Evolutionary conservation across 2,888 invertebrate genomes (phyloP).

Genomic region (Masnerella sp.): DNA sequence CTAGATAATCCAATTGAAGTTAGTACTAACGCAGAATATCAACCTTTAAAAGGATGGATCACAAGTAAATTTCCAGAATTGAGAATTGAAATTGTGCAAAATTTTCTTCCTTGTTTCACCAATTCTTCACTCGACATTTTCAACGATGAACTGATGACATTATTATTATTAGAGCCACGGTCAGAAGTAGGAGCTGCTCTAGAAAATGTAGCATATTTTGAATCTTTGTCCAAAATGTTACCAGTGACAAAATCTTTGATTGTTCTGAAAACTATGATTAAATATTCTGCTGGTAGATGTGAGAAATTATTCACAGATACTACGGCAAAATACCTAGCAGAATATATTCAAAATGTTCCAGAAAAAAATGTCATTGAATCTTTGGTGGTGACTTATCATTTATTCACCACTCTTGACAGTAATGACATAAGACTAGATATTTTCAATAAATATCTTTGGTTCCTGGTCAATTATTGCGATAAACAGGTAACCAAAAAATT

Average conservation of each 20-base stretch:
- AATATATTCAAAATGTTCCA: constrained; percentile 64
- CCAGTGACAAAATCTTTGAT: constrained; percentile 67
- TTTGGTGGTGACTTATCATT: constrained; percentile 66
- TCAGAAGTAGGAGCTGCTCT: background rate
- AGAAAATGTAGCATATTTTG: constrained; percentile 65
- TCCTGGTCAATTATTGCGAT: constrained; percentile 68
- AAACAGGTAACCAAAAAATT: constrained; percentile 67
- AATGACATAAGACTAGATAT: constrained; percentile 68
- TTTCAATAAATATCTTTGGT: constrained; percentile 72
- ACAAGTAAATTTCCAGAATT: constrained; percentile 65
- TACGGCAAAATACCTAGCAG: constrained; percentile 61
- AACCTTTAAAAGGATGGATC: constrained; percentile 69
- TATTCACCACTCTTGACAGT: constrained; percentile 58
- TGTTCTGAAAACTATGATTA: constrained; percentile 66
- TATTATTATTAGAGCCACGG: constrained; percentile 2
- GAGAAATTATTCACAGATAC: constrained; percentile 64
- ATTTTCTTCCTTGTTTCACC: constrained; percentile 69
- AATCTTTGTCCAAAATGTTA: constrained; percentile 67
- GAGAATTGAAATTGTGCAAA: constrained; percentile 66
- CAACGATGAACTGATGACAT: constrained; percentile 2
- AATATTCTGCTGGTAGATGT: constrained; percentile 66
- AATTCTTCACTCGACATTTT: constrained; percentile 49
- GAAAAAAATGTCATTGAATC: constrained; percentile 64
- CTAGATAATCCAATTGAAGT: constrained; percentile 65
- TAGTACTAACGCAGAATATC: constrained; percentile 19